Conservation (phyloP, 1,140 invertebrate species). For the Eulimnadia texana region DNA sequence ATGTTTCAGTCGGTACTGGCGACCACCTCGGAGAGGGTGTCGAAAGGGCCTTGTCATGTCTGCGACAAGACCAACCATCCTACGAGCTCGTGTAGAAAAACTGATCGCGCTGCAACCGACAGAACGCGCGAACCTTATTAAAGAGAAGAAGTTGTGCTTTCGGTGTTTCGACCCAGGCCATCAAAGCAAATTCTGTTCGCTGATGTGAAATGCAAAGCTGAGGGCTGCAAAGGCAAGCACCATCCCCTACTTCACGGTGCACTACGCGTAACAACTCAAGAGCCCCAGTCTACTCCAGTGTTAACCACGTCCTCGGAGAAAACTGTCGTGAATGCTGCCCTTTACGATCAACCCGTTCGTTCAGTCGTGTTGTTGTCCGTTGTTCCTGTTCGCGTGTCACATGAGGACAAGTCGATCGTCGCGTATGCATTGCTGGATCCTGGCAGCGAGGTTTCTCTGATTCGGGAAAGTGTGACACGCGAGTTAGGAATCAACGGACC, state of each 20-base stretch:
- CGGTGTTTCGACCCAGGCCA: neutral
- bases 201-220: neutral
- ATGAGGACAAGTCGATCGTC: neutral
- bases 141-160: conserved; percentile 2
- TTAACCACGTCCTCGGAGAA: no score
- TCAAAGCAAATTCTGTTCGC: neutral
- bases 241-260: conserved; percentile 8
- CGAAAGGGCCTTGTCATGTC: no score
- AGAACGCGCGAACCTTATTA: neutral
- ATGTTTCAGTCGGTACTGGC: no score
- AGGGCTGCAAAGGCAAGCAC: neutral
- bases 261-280: neutral
- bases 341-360: neutral
- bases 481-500: neutral
- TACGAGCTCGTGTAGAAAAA: neutral
- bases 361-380: neutral
- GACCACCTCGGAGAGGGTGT: no score
- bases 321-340: no score
- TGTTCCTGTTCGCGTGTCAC: neutral
- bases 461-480: neutral
- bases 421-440: neutral
- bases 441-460: conserved; percentile 4
- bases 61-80: neutral
- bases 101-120: neutral
- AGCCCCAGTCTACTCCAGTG: neutral